Conservation (phyloP, 2,888 invertebrate genomes). For the Seira musarum region DNA sequence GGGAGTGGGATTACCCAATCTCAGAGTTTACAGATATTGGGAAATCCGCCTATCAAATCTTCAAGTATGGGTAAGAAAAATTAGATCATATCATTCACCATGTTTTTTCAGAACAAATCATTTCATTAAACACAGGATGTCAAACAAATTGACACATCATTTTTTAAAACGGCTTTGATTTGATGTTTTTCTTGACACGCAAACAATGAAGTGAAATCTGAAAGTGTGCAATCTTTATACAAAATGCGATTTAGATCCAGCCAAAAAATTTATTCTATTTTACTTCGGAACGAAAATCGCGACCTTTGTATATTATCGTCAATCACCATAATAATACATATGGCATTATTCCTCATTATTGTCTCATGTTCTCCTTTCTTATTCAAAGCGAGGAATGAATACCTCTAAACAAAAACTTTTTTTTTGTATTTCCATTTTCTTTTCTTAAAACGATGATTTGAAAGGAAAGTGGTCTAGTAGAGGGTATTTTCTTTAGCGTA, state of each 20-base stretch:
- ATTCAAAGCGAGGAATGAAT: background rate
- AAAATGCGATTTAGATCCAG: no score
- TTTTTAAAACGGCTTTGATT: no score
- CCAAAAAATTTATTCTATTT: no score
- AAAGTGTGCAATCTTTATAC: no score
- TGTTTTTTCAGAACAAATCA: no score
- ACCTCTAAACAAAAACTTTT: background rate
- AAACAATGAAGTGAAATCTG: no score
- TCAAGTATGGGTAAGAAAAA: background rate
- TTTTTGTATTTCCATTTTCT: constrained; percentile 1
- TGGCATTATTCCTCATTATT: background rate
- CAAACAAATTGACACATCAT: no score
- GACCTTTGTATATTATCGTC: background rate
- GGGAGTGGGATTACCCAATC: constrained; percentile 36
- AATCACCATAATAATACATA: no score
- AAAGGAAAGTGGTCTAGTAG: constrained; percentile 11
- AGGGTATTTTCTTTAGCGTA: constrained; percentile 4
- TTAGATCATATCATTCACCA: no score
- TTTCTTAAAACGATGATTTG: background rate
- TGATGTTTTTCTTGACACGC: no score
- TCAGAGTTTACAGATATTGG: constrained; percentile 45
- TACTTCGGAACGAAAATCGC: background rate
- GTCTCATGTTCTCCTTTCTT: background rate
- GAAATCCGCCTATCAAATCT: constrained; percentile 29
- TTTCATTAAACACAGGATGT: no score